Conservation (phyloP, 2,113 vertebrate genomes). For the Odocoileus virginianus region DNA sequence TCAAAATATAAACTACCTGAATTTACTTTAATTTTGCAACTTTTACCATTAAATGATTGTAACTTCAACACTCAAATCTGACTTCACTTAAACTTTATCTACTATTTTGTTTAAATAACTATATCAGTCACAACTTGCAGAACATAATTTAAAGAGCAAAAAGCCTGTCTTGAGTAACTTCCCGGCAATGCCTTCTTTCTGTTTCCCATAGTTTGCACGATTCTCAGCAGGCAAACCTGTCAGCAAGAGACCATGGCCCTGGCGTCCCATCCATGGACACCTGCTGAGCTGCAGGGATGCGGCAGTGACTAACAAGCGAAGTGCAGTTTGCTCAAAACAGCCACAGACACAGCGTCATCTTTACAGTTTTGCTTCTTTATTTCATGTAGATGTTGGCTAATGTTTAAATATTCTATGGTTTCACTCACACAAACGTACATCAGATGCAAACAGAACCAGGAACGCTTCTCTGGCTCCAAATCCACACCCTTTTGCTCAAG, state of each 20-base stretch:
- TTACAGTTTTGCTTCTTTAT: neutral
- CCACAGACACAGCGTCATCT: neutral
- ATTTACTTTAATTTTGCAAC: neutral
- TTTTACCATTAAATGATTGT: neutral
- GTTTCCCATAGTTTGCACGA: neutral
- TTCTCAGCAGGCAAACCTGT: neutral
- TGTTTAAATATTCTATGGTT: neutral
- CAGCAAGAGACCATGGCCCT: neutral
- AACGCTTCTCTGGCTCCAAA: neutral
- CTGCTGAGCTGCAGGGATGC: neutral
- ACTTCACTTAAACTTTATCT: neutral
- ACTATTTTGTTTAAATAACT: neutral
- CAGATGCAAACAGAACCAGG: neutral
- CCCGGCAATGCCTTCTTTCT: neutral
- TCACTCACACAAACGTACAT: neutral
- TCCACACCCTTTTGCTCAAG: neutral
- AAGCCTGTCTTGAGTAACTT: neutral
- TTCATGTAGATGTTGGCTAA: neutral
- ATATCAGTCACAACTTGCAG: neutral
- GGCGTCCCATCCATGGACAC: accelerated
- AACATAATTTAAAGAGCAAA: neutral
- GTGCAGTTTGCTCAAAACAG: neutral
- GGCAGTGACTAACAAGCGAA: neutral
- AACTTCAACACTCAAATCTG: neutral
- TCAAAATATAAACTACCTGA: neutral